Evolutionary conservation across 1,140 invertebrate genomes (phyloP).

Genomic region (Carposina sasakii): DNA sequence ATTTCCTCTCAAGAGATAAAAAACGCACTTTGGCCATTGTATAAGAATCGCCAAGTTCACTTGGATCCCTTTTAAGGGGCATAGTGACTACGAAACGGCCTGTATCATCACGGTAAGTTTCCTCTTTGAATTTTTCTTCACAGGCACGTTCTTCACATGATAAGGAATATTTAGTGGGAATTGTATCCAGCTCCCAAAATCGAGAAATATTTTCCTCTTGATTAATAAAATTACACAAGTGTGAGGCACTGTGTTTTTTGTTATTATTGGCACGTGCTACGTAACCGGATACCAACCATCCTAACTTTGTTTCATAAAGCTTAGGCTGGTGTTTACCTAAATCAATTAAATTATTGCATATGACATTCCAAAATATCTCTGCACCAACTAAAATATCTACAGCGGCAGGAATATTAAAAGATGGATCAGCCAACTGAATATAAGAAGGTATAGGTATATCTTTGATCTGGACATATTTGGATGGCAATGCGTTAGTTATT

Average conservation of each 20-base stretch:
- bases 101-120: conserved; percentile 10
- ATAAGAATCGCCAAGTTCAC: conserved; percentile 5
- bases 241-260: background rate
- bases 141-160: conserved; percentile 17
- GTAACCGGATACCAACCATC: conserved; percentile 26
- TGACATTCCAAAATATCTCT: conserved; percentile 10
- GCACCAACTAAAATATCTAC: conserved; percentile 8
- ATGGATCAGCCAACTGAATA: conserved; percentile 5
- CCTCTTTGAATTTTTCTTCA: conserved; percentile 17
- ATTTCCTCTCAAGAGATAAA: conserved; percentile 7
- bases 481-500: conserved; percentile 1
- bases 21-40: conserved; percentile 2
- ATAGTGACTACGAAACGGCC: conserved; percentile 20
- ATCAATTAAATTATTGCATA: conserved; percentile 22
- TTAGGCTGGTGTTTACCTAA: conserved; percentile 30
- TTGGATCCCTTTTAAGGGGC: background rate
- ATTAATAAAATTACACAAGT: conserved; percentile 5
- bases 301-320: conserved; percentile 23
- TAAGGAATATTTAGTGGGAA: conserved; percentile 15
- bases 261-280: background rate
- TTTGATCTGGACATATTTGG: background rate
- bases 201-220: conserved; percentile 12
- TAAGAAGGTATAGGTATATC: background rate
- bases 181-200: conserved; percentile 22
- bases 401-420: conserved; percentile 5